These are phyloP conservation scores for Porites rus DNA, from an alignment of 92 coral and sea anemone species.

Conservation along the genomic window DNA sequence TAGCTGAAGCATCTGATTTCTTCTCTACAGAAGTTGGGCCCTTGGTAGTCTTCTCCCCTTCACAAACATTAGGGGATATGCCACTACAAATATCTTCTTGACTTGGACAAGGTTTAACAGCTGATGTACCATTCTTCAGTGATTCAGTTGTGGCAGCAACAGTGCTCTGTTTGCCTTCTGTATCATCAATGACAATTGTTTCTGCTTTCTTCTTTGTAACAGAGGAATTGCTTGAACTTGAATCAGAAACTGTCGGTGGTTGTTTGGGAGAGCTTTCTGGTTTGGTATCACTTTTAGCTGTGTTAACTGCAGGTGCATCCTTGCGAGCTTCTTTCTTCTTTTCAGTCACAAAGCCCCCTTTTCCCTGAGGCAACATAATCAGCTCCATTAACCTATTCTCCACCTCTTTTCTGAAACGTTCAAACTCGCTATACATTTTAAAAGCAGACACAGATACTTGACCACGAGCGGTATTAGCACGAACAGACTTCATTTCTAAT, in stretches of 20 bases:
- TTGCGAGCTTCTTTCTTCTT: neutral
- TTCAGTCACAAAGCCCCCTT: neutral
- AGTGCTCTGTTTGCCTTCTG: neutral
- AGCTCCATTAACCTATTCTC: slow-evolving; percentile 18
- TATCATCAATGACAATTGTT: slow-evolving; percentile 7
- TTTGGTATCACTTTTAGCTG: neutral
- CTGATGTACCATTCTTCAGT: neutral
- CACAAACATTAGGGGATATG: neutral
- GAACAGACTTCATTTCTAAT: slow-evolving; percentile 39
- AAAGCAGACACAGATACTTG: slow-evolving; percentile 5
- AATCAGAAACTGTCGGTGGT: neutral
- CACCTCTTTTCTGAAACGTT: slow-evolving; percentile 45
- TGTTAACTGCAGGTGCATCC: neutral
- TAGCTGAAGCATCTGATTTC: neutral
- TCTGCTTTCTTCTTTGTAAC: neutral
- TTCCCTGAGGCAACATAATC: slow-evolving; percentile 21
- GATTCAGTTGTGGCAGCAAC: neutral
- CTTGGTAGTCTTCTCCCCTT: neutral
- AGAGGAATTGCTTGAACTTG: neutral
- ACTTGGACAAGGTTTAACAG: neutral
- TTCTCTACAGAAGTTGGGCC: neutral
- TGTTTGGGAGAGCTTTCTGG: neutral
- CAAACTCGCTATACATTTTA: slow-evolving; percentile 55
- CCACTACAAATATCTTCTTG: neutral
- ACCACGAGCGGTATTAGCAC: neutral